These are phyloP conservation scores for Taenioides sp. DNA, from an alignment of 2,797 vertebrate species.

Conservation along the genomic window DNA sequence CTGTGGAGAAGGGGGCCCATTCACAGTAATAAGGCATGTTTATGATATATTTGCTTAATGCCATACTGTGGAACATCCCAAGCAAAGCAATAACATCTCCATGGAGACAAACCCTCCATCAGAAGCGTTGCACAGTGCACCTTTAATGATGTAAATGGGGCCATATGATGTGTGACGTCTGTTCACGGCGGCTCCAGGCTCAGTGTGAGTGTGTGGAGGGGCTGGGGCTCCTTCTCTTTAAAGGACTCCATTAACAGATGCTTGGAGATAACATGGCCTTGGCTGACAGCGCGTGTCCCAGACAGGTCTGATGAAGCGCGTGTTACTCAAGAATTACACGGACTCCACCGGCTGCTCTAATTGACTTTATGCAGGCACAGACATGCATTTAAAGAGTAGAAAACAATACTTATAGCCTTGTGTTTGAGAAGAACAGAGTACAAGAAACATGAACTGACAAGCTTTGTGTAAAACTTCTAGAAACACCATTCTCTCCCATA, in stretches of 20 bases:
- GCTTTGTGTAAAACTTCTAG: slow-evolving; percentile 80
- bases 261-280: slow-evolving; percentile 43
- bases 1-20: too few species aligned
- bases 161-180: slow-evolving; percentile 21
- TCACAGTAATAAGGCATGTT: too few species aligned
- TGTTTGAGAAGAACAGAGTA: slow-evolving; percentile 62
- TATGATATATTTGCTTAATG: too few species aligned
- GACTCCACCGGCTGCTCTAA: slow-evolving; percentile 49
- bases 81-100: too few species aligned
- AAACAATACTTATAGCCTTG: slow-evolving; percentile 33
- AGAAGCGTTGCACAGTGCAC: too few species aligned
- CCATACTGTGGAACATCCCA: too few species aligned
- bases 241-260: slow-evolving; percentile 39
- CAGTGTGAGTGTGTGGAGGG: slow-evolving; percentile 30
- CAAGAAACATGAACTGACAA: slow-evolving; percentile 68
- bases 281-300: slow-evolving; percentile 49
- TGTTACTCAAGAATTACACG: slow-evolving; percentile 31
- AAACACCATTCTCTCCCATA: slow-evolving; percentile 80
- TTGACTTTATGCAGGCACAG: slow-evolving; percentile 58
- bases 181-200: slow-evolving; percentile 43
- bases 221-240: slow-evolving; percentile 34
- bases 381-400: slow-evolving; percentile 50
- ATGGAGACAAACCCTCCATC: too few species aligned
- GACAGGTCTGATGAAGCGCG: slow-evolving; percentile 48
- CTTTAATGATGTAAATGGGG: slow-evolving; percentile 10